Base-by-base conservation (phyloP, 2,888 invertebrate species). In the Tiliacea aurago region DNA sequence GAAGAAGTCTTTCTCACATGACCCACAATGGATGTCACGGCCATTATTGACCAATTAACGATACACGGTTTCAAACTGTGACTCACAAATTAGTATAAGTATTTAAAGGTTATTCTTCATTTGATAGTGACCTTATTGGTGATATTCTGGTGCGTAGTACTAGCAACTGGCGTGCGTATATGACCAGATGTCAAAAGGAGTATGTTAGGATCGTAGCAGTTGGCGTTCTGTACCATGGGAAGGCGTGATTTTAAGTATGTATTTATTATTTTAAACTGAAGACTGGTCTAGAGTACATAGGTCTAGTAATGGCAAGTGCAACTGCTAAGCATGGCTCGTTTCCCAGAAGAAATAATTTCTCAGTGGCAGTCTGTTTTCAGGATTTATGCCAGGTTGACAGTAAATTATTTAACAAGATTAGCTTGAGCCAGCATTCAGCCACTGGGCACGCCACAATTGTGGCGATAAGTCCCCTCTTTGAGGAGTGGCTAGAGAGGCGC, bases 1-100 rank as follows among this genome's bases (percentile, higher is more conserved):
- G 13, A 64, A 20, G 5, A 47, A 47, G 7, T 45, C 6, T 37
- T 20, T 55, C 4, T 13, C 6, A 51, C 6, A 6, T 70, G 28
- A 45, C 23, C 15, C 23, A 23, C 23, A 74, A 59, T 59, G 13
- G 28, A 47, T 76, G 28, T 69, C 69, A 76, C 4, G 4, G 45
- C 28, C 41, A 51, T 28, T 53, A 53, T 47, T 45, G 13, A 53
- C 33, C 18, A 68, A 68, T 68, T 68, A 41, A 47, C 59, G 20
- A 47, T 15, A 41, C 20, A 61, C 6, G 23, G 18, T 45, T 45
- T 7, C 18, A 43, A 37, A 20, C 20, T 23, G 51, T 76, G 69
- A 53, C n/a, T 47, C 15, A 55, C 59, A 64, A 23, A 61, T 76
- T 71, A 72, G 43, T 61, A 43, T n/a, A n/a, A n/a, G n/a, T 33